Evolutionary conservation across 2,113 vertebrate genomes (phyloP), one percentile per base, ranked within the genome.

Genomic region (Mystacornis crossleyi): DNA sequence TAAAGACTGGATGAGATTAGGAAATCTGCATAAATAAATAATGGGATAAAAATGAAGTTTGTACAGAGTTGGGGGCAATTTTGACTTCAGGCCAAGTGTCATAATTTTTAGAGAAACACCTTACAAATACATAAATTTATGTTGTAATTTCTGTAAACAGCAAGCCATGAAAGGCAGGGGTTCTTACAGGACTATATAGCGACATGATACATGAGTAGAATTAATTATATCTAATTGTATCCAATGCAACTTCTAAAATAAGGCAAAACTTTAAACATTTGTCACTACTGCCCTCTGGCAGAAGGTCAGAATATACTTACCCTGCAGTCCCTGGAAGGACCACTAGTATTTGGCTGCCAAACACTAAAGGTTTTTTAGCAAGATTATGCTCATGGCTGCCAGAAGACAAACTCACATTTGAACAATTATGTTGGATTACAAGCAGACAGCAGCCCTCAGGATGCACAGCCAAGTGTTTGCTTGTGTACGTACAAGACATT

Each of bases 371-470:
- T 51, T 79, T 79, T 64, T 62, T 51, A 53, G 43, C 20, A 55
- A 34, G 71, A 53, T 60, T 60, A 8, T 2, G 2, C 20, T 86
- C 4, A 1, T 20, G 40, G 19, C 38, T 83, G 43, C 28, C n/a
- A 34, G 47, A 71, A 80, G 14, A 38, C 34, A 67, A 36, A 42
- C 23, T 66, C 5, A 7, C 1, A 3, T 58, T 53, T 82, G 23
- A 54, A 7, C 19, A 40, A 71, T 3, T 66, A 5, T 0, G 0
- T 24, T 45, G 38, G 47, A 28, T 62, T 4, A 2, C 16, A 53
- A 38, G 33, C 38, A 75, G 34, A 42, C 6, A 72, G 62, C 29
- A 83, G 47, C 8, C 33, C 34, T 43, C 11, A 31, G 47, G 61
- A 26, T 67, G 25, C 29, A 36, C 14, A 61, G 36, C 24, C 18